Evolutionary conservation across 2,888 invertebrate genomes (phyloP).

Genomic region (Oscheius myriophilus): DNA sequence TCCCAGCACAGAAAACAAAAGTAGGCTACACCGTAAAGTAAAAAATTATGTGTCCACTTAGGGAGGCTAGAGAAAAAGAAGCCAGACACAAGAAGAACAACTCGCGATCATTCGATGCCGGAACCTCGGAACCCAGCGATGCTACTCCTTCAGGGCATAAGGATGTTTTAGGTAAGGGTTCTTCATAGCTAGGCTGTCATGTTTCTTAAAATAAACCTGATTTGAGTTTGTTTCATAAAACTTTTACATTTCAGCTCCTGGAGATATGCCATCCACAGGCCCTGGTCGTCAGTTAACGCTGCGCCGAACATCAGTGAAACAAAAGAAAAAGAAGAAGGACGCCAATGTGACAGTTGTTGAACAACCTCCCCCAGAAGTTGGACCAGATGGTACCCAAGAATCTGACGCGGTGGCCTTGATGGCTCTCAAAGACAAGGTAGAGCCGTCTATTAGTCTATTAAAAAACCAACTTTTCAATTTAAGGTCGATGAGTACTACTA

Average conservation of each 20-base stretch:
- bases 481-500: constrained; percentile 96
- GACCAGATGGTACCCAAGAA: constrained; percentile 7
- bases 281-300: constrained; percentile 63
- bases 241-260: constrained; percentile 44
- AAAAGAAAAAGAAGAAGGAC: constrained; percentile 50
- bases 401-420: constrained; percentile 46
- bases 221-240: too few species aligned
- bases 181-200: neutral
- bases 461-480: neutral
- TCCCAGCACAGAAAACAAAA: constrained; percentile 62
- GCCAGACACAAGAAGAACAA: constrained; percentile 36
- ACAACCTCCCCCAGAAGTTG: constrained; percentile 15
- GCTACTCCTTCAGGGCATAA: constrained; percentile 42
- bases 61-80: constrained; percentile 22
- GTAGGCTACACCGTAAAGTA: constrained; percentile 27
- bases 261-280: constrained; percentile 66
- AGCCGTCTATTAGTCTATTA: neutral
- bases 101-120: constrained; percentile 56
- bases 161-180: constrained; percentile 51
- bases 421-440: constrained; percentile 41
- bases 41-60: neutral
- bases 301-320: constrained; percentile 57
- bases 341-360: constrained; percentile 30
- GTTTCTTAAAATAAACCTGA: too few species aligned
- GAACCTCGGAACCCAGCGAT: constrained; percentile 42